Percentiles rank a stretch among this genome's conserved stretches.
Evolutionary conservation across 1,140 invertebrate genomes (phyloP).

Genomic region (Pomacea maculata): DNA sequence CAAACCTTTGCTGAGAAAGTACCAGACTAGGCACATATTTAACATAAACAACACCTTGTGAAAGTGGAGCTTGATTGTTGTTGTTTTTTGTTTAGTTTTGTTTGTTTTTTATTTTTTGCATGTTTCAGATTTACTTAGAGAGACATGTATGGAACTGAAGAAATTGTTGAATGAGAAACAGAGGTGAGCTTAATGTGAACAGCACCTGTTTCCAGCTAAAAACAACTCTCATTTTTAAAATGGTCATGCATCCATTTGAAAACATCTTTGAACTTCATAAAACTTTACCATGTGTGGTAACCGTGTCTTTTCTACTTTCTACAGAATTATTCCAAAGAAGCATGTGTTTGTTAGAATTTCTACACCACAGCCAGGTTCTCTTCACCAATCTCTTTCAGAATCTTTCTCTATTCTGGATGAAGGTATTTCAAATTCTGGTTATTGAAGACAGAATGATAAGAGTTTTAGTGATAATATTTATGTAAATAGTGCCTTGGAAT

Average conservation of each 20-base stretch:
- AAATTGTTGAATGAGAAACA: slow-evolving; percentile 26
- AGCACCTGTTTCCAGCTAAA: background rate
- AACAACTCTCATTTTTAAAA: background rate
- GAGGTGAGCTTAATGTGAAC: slow-evolving; percentile 12
- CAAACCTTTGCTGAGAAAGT: background rate
- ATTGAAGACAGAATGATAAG: too few species aligned
- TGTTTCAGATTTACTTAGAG: slow-evolving; percentile 23
- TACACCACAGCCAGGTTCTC: too few species aligned
- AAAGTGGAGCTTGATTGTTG: background rate
- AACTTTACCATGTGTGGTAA: too few species aligned
- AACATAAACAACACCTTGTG: background rate
- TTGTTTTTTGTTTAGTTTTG: too few species aligned
- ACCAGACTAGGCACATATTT: background rate
- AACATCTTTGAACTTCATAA: background rate
- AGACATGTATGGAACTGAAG: slow-evolving; percentile 24
- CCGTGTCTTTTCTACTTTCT: too few species aligned
- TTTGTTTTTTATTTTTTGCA: background rate
- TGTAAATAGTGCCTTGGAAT: too few species aligned
- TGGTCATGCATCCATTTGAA: background rate
- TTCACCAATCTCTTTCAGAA: too few species aligned
- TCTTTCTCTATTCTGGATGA: too few species aligned
- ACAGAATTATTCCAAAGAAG: too few species aligned
- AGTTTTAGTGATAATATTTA: too few species aligned
- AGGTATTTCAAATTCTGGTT: too few species aligned
- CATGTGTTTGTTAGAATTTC: too few species aligned